Evolutionary conservation across 2,888 invertebrate genomes (phyloP).

Genomic region (Polyploca ridens): DNA sequence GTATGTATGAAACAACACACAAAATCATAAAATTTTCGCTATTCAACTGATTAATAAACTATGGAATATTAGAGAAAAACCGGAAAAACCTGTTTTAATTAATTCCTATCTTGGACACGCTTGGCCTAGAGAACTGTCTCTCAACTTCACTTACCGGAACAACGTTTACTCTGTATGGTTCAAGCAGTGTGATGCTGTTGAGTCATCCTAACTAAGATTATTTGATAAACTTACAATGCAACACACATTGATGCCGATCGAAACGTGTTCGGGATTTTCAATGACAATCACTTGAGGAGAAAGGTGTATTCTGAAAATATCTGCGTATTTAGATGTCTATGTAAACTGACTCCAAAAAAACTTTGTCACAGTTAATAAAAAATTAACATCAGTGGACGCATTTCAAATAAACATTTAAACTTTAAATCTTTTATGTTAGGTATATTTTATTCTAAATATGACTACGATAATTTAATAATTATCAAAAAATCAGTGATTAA

Average conservation of each 20-base stretch:
- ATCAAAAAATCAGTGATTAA: too few species aligned
- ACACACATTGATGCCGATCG: neutral
- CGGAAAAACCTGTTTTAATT: too few species aligned
- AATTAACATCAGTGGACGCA: neutral
- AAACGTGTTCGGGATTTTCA: neutral
- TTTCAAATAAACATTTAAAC: neutral
- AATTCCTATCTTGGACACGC: too few species aligned
- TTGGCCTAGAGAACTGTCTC: neutral
- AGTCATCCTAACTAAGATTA: constrained; percentile 3
- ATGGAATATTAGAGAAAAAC: too few species aligned
- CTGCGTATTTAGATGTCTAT: neutral
- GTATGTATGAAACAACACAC: too few species aligned
- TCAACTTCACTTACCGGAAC: neutral
- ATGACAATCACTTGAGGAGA: neutral
- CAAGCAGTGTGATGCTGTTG: neutral
- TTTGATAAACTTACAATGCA: neutral
- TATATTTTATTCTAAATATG: too few species aligned
- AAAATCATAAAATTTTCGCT: too few species aligned
- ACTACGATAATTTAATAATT: too few species aligned
- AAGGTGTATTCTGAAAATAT: neutral
- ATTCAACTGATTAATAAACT: too few species aligned
- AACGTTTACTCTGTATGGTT: neutral
- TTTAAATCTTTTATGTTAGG: neutral
- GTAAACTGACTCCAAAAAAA: neutral
- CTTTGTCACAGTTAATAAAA: neutral